Percentiles rank a stretch among this genome's conserved stretches.
These are phyloP conservation scores for Tokudaia tokunoshimensis DNA, from an alignment of 2,797 vertebrate species.

Conservation along the genomic window DNA sequence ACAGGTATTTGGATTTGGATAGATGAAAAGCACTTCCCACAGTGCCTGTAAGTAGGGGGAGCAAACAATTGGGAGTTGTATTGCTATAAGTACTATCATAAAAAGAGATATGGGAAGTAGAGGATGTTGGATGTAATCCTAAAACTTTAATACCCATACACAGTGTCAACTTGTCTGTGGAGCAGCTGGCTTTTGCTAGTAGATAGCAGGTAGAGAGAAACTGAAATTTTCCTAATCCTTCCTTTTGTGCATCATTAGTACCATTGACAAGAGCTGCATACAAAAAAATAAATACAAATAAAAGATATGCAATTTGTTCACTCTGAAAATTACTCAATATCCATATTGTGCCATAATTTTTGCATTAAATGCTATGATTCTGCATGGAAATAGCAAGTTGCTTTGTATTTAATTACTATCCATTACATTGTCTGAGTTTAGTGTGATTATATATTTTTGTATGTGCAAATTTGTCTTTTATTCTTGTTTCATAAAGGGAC, in stretches of 20 bases:
- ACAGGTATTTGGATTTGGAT: slow-evolving; percentile 20
- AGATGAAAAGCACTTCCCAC: slow-evolving; percentile 20
- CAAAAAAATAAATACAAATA: slow-evolving; percentile 29
- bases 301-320: slow-evolving; percentile 66
- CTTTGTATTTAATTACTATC: slow-evolving; percentile 82
- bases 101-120: neutral
- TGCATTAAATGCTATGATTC: slow-evolving; percentile 81
- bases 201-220: neutral
- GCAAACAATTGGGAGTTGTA: neutral
- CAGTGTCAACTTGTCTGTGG: neutral
- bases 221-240: neutral
- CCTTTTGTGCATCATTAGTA: slow-evolving; percentile 42
- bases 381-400: slow-evolving; percentile 80
- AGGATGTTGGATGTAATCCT: neutral
- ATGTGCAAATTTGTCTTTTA: slow-evolving; percentile 50
- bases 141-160: neutral
- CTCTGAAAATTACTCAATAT: slow-evolving; percentile 74
- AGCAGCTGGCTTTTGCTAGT: neutral
- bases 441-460: slow-evolving; percentile 52
- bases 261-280: neutral
- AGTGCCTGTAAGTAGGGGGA: neutral
- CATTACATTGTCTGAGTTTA: slow-evolving; percentile 78
- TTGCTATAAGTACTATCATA: neutral
- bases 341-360: slow-evolving; percentile 77
- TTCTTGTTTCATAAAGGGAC: slow-evolving; percentile 73